Base-by-base conservation (phyloP, 1,140 invertebrate genomes). In the Euura lappo region DNA sequence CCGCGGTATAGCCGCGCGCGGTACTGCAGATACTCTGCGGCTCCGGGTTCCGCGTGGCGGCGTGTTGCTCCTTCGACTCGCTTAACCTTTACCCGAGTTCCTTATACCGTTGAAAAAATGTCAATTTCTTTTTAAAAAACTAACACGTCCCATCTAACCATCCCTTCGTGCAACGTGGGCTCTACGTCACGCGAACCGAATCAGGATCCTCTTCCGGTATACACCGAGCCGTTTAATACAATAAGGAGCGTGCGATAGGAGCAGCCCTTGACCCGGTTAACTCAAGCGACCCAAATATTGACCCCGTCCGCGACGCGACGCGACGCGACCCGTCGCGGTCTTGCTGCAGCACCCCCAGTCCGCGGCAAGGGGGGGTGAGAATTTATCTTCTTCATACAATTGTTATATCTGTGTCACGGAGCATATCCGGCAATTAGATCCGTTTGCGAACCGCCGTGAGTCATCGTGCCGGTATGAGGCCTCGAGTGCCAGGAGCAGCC, bases 241-340 rank as follows among this genome's bases (percentile, higher is more conserved):
- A 60, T 60, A 60, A 60, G 51, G 51, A 69, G 42, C 11, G 7
- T 64, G 70, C 28, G 44, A 60, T 43, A 47, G 72, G 68, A 72
- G 70, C 77, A 74, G 78, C 81, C 81, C 82, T 84, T 84, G 82
- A 82, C 82, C 81, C 74, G 78, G 79, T 81, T 83, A 77, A 75
- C 71, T 73, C 76, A 71, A 72, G 68, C 78, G 76, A 78, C 73
- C 76, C 81, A 81, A 83, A 83, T 82, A 81, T 83, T 79, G 79
- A 81, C 74, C 79, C 81, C 78, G 81, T 79, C 78, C 75, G 76
- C 72, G 76, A 74, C 71, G 71, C 75, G 13, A 69, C 68, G 76
- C 75, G 76, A 80, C 74, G 64, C 74, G 51, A 60, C 28, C 1
- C 28, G 28, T 60, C 51, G 8, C 51, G 51, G 51, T 11, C 13